Percentiles rank a stretch among this genome's conserved stretches.
Conservation (phyloP, 2,888 invertebrate species). For the Pyralis farinalis region DNA sequence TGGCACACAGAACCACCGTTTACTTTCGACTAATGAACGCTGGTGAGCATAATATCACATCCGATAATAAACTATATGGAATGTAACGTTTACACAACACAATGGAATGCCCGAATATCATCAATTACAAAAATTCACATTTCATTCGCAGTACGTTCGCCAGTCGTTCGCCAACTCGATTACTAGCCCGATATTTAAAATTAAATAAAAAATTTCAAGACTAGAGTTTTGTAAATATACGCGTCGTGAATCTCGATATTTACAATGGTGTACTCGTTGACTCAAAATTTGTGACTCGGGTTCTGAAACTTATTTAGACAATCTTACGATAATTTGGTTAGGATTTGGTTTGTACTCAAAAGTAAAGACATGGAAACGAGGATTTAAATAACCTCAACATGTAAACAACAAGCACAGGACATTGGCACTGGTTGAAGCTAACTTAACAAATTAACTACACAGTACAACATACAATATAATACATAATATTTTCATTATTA, state of each 20-base stretch:
- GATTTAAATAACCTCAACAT: slow-evolving; percentile 14
- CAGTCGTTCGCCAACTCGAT: slow-evolving; percentile 46
- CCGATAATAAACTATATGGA: slow-evolving; percentile 55
- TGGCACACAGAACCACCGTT: slow-evolving; percentile 71
- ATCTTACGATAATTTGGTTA: slow-evolving; percentile 59
- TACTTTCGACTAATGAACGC: slow-evolving; percentile 41
- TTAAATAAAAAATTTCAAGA: slow-evolving; percentile 62
- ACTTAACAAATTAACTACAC: slow-evolving; percentile 38
- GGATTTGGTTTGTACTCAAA: slow-evolving; percentile 56
- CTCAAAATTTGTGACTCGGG: slow-evolving; percentile 60
- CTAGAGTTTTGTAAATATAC: slow-evolving; percentile 74
- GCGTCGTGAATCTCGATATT: slow-evolving; percentile 63
- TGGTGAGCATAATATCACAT: slow-evolving; percentile 60
- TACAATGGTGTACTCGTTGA: slow-evolving; percentile 43
- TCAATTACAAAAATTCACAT: slow-evolving; percentile 18
- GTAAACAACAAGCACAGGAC: slow-evolving; percentile 42
- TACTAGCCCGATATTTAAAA: slow-evolving; percentile 52
- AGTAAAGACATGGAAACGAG: slow-evolving; percentile 20
- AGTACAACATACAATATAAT: slow-evolving; percentile 28
- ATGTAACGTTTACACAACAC: slow-evolving; percentile 50
- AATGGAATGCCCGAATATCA: slow-evolving; percentile 57
- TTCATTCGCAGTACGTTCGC: slow-evolving; percentile 44
- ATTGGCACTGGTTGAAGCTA: slow-evolving; percentile 55
- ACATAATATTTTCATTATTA: slow-evolving; percentile 14
- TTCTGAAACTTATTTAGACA: slow-evolving; percentile 35